Conservation (phyloP, 2,888 invertebrate genomes). For the Herminia tarsipennalis region DNA sequence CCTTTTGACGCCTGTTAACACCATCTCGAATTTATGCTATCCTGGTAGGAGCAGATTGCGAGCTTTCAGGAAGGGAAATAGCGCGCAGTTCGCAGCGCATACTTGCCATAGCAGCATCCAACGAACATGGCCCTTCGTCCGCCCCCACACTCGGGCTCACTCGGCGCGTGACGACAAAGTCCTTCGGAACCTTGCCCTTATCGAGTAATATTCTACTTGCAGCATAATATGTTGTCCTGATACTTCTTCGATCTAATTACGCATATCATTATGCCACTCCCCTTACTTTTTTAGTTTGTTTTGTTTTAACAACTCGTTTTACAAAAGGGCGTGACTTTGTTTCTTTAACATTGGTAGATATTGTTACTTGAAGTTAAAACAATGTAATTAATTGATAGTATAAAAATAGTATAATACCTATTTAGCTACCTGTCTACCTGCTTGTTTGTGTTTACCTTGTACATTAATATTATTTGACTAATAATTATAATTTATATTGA, state of each 20-base stretch:
- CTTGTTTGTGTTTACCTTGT: no score
- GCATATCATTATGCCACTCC: conserved; percentile 78
- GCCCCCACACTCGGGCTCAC: conserved; percentile 21
- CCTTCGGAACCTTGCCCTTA: conserved; percentile 37
- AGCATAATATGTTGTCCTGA: conserved; percentile 73
- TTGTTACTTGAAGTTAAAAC: no score
- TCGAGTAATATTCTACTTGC: conserved; percentile 43
- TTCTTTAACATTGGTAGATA: no score
- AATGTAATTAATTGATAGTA: no score
- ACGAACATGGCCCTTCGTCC: conserved; percentile 3
- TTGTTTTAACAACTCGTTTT: neutral
- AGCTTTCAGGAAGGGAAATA: conserved; percentile 88
- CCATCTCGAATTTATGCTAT: conserved; percentile 63
- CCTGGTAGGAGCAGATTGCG: conserved; percentile 87
- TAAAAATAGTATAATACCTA: no score
- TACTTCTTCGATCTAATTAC: conserved; percentile 84
- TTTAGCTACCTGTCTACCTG: no score
- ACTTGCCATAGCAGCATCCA: conserved; percentile 42
- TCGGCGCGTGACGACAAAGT: conserved; percentile 24
- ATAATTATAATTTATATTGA: no score
- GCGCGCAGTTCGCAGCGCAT: conserved; percentile 54
- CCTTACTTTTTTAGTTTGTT: conserved; percentile 19
- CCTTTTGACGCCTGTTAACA: conserved; percentile 51
- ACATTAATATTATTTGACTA: no score
- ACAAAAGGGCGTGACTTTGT: no score